Evolutionary conservation across 1,140 invertebrate species (phyloP).

Genomic region (Chlorops oryzae): DNA sequence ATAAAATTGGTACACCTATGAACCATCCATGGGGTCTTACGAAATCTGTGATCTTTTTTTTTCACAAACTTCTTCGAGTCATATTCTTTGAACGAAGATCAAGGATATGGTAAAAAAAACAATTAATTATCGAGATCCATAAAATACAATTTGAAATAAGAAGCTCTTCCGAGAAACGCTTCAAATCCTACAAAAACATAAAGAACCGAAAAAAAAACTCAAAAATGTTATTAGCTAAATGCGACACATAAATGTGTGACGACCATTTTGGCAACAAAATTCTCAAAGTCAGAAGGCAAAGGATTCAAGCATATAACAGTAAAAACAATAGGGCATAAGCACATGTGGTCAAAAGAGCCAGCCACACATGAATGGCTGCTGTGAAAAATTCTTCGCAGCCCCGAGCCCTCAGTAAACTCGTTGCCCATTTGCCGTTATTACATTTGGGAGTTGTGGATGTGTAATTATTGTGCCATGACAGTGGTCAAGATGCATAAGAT

Average conservation of each 20-base stretch:
- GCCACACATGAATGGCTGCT: too few species aligned
- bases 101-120: too few species aligned
- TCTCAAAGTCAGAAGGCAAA: neutral
- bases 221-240: neutral
- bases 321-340: neutral
- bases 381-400: too few species aligned
- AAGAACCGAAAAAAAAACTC: neutral
- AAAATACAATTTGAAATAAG: too few species aligned
- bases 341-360: slow-evolving; percentile 2
- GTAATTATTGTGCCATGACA: too few species aligned
- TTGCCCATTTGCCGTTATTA: too few species aligned
- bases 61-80: slow-evolving; percentile 1
- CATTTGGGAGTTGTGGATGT: too few species aligned
- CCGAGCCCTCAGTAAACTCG: too few species aligned
- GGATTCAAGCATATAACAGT: neutral
- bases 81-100: neutral
- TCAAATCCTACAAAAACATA: neutral
- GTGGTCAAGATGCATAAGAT: too few species aligned
- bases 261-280: neutral
- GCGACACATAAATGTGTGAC: neutral
- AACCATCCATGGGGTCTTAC: slow-evolving; percentile 9
- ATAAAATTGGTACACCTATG: too few species aligned
- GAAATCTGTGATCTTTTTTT: neutral
- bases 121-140: too few species aligned
- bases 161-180: too few species aligned